Conservation (phyloP, 2,797 vertebrate genomes). For the Muraenolepis orangiensis region DNA sequence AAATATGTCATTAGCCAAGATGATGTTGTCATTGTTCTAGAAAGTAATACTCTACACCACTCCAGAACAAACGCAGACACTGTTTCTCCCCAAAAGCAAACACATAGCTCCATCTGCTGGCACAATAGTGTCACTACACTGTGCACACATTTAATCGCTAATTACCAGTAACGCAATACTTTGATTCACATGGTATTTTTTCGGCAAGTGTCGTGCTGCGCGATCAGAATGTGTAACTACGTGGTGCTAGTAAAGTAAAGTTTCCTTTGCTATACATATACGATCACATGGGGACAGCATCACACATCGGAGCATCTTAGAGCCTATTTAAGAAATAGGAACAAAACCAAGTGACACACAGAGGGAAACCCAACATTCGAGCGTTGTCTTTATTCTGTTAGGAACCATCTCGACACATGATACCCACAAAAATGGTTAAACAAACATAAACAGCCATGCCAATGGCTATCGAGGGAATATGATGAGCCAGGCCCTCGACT, state of each 20-base stretch:
- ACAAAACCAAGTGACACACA: background rate
- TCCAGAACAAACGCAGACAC: too few species aligned
- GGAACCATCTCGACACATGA: background rate
- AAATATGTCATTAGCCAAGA: background rate
- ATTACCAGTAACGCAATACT: background rate
- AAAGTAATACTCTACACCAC: too few species aligned
- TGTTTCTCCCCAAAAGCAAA: background rate
- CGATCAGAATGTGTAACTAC: background rate
- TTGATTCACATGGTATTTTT: background rate
- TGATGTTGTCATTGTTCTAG: background rate
- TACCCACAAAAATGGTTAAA: background rate
- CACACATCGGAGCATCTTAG: too few species aligned
- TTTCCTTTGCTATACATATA: background rate
- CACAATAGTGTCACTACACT: background rate
- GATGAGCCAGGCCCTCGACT: background rate
- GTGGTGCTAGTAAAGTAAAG: background rate
- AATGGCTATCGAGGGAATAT: too few species aligned
- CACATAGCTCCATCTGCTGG: slow-evolving; percentile 41
- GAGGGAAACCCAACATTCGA: background rate
- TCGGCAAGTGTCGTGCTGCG: background rate
- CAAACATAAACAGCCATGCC: background rate
- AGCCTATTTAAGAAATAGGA: background rate
- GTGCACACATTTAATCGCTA: background rate
- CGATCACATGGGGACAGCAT: too few species aligned
- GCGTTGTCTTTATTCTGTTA: background rate